These are phyloP conservation scores for Andrena chrysosceles DNA, from an alignment of 2,888 invertebrate species.

Conservation along the genomic window DNA sequence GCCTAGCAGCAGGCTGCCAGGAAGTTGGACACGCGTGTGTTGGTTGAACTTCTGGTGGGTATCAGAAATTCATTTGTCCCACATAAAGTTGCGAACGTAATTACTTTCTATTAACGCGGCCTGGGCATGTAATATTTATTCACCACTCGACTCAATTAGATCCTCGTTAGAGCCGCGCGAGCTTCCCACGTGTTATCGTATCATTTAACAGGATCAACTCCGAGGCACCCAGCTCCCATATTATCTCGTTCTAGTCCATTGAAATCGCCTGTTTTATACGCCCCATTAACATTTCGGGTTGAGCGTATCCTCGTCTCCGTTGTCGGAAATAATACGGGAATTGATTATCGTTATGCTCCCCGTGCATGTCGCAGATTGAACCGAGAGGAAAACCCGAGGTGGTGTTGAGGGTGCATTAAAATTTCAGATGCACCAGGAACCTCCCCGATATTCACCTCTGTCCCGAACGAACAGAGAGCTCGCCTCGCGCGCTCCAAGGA, in stretches of 20 bases:
- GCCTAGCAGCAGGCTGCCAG: constrained; percentile 4
- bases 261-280: neutral
- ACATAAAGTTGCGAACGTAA: constrained; percentile 35
- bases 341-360: constrained; percentile 10
- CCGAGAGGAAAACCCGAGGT: neutral
- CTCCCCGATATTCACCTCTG: constrained; percentile 11
- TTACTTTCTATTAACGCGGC: constrained; percentile 44
- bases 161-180: constrained; percentile 20
- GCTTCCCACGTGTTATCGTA: constrained; percentile 39
- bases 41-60: constrained; percentile 25
- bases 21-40: constrained; percentile 23
- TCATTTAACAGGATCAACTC: constrained; percentile 31
- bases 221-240: neutral
- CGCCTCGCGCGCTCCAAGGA: constrained; percentile 36
- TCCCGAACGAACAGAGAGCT: constrained; percentile 32
- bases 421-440: constrained; percentile 22
- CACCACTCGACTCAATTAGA: constrained; percentile 35
- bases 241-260: neutral
- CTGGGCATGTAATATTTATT: constrained; percentile 48
- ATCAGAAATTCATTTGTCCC: constrained; percentile 54
- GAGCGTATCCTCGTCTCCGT: neutral
- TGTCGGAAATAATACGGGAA: neutral
- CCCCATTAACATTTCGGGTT: neutral
- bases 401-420: constrained; percentile 33
- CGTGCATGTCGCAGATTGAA: neutral